Percentiles rank a stretch among this genome's conserved stretches.
phyloP scores from a whole-genome alignment of 2,797 vertebrate genomes.

The Lepilemur ruficaudatus region DNA sequence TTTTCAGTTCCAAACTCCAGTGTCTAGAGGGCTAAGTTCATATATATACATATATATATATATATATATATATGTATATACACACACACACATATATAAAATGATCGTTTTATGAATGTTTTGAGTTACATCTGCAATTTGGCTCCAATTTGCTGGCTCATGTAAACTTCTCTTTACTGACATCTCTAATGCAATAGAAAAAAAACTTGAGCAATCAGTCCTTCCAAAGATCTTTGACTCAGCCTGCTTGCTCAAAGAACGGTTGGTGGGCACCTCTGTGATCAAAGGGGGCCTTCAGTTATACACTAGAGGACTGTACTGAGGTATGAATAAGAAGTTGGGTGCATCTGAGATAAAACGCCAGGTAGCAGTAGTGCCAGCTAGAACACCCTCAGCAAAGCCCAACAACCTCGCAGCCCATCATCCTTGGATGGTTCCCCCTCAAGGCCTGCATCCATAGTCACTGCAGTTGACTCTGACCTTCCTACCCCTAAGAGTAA shows the following conservation, averaged over 20 bases:
- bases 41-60: too few relatives aligned
- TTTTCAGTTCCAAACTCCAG: constrained; percentile 28
- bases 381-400: constrained; percentile 65
- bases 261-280: not conserved
- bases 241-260: not conserved
- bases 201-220: constrained; percentile 15
- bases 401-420: constrained; percentile 19
- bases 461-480: constrained; percentile 47
- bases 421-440: not conserved
- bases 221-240: not conserved
- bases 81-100: not conserved
- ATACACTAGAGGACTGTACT: not conserved
- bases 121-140: constrained; percentile 52
- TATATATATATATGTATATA: too few relatives aligned
- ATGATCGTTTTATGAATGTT: constrained; percentile 2
- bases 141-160: constrained; percentile 29
- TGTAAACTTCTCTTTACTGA: constrained; percentile 31
- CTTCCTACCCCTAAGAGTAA: constrained; percentile 64
- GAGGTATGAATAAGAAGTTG: not conserved
- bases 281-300: not conserved
- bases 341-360: not conserved
- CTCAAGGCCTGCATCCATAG: not conserved
- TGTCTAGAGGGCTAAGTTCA: not conserved
- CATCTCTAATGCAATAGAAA: not conserved
- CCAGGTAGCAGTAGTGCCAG: not conserved